These are phyloP conservation scores for Alentia gelatinosa DNA, from an alignment of 2,888 invertebrate species.

Conservation along the genomic window DNA sequence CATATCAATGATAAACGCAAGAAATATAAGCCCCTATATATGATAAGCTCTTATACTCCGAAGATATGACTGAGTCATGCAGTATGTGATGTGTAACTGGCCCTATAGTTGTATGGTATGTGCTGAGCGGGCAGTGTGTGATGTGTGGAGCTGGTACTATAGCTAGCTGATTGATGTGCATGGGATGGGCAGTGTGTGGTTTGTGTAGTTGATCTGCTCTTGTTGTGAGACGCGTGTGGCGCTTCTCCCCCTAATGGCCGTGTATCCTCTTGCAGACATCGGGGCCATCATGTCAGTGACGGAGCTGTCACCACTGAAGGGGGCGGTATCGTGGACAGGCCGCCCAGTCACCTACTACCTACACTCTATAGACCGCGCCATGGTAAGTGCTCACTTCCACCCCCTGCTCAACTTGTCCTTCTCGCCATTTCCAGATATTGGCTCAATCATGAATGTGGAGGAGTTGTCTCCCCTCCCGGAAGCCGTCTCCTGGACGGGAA, in stretches of 20 bases:
- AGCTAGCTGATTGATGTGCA: too few relatives aligned
- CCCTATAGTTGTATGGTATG: too few relatives aligned
- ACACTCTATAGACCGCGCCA: conserved; percentile 97
- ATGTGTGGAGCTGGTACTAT: too few relatives aligned
- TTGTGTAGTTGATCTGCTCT: neutral
- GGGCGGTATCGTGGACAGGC: conserved; percentile 99
- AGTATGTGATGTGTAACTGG: too few relatives aligned
- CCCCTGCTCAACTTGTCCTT: conserved; percentile 38
- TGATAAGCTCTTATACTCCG: too few relatives aligned
- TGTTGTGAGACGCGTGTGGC: neutral
- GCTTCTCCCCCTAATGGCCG: conserved; percentile 12
- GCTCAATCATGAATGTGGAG: conserved; percentile 98
- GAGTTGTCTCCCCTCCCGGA: conserved; percentile 97
- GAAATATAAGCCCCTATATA: too few relatives aligned
- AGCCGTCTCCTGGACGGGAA: conserved; percentile 99
- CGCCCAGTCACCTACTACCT: conserved; percentile 99
- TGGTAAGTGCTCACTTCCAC: conserved; percentile 74
- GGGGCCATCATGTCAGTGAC: conserved; percentile 99
- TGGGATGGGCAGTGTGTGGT: neutral
- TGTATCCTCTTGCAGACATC: conserved; percentile 86
- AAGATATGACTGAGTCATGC: too few relatives aligned
- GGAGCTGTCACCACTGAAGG: conserved; percentile 95
- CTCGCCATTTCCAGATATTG: conserved; percentile 87
- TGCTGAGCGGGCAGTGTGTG: too few relatives aligned
- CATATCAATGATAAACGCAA: too few relatives aligned